These are phyloP conservation scores for Cetonia aurata DNA, from an alignment of 2,888 invertebrate genomes.

Conservation along the genomic window DNA sequence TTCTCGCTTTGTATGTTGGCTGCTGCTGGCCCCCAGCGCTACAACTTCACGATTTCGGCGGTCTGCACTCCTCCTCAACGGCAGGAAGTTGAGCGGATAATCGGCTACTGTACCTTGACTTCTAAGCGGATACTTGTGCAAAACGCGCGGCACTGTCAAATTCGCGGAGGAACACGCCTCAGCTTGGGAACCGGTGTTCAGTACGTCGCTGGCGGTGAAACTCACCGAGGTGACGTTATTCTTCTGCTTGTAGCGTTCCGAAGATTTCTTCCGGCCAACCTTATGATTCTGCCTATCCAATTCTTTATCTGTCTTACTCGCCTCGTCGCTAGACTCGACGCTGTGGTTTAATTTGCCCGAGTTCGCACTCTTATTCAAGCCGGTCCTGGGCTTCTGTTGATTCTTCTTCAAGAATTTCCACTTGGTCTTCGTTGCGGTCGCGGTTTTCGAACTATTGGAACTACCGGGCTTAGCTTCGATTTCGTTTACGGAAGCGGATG, in stretches of 20 bases:
- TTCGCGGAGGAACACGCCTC: slow-evolving; percentile 38
- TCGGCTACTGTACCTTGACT: slow-evolving; percentile 62
- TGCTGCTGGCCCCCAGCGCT: slow-evolving; percentile 70
- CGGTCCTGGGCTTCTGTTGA: slow-evolving; percentile 22
- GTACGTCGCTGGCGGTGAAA: slow-evolving; percentile 17
- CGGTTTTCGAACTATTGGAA: slow-evolving; percentile 24
- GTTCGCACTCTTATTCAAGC: slow-evolving; percentile 26
- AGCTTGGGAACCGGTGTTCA: slow-evolving; percentile 21
- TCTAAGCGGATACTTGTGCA: slow-evolving; percentile 65
- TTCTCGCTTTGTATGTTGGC: slow-evolving; percentile 63
- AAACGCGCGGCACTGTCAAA: slow-evolving; percentile 23
- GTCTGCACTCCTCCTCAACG: slow-evolving; percentile 58
- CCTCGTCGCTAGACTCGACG: slow-evolving; percentile 15
- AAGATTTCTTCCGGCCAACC: slow-evolving; percentile 39
- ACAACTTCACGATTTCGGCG: slow-evolving; percentile 65
- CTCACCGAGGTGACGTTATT: slow-evolving; percentile 36
- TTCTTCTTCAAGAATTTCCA: slow-evolving; percentile 37
- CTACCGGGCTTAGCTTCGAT: slow-evolving; percentile 25
- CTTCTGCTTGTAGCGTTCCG: slow-evolving; percentile 38
- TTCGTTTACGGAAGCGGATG: slow-evolving; percentile 28
- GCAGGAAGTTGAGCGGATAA: slow-evolving; percentile 45
- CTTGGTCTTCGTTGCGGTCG: slow-evolving; percentile 37
- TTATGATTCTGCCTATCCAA: slow-evolving; percentile 40
- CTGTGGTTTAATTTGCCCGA: slow-evolving; percentile 15
- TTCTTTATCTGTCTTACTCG: slow-evolving; percentile 29